Evolutionary conservation across 2,888 invertebrate species (phyloP), one percentile per base, ranked within the genome.

Genomic region (Ophion ellenae): DNA sequence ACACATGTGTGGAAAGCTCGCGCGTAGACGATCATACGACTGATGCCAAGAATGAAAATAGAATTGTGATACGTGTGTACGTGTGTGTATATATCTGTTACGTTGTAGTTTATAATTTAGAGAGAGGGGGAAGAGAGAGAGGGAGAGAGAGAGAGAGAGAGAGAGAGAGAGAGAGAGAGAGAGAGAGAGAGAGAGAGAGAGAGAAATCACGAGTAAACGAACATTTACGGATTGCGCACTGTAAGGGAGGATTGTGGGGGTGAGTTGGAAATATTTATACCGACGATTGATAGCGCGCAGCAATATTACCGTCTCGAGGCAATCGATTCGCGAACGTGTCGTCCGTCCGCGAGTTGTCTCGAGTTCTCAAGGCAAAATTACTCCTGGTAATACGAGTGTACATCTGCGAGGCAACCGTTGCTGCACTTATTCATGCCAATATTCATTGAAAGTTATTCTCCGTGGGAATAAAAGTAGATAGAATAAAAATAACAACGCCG

Each of bases 41-140:
- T 88, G 92, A 92, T 91, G 90, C 89, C 90, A 90, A 90, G 92
- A 92, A 93, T 93, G 91, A 92, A 92, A 92, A 91, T 92, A 91
- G 89, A 90, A 88, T 88, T 87, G 76, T 77, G 70, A 76, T 70
- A 53, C 61, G 66, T 40, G 45, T 53, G 59, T n/a, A 47, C 75
- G 36, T 57, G 20, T 79, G 28, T 66, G 74, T 63, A 24, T 66
- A 61, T 74, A 24, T 64, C 47, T 75, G 36, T 64, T 40, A 57
- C 76, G 64, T 17, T 36, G 47, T 61, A 82, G 79, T 85, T 86
- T 85, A 82, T 86, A 86, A 78, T 86, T 86, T 77, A 86, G 73
- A 81, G 79, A 10, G 81, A 47, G 2, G 1, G 47, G 11, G 70
- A 47, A 24, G 32, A 17, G 70, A 61, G 24, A 36, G 40, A 24